A percentile compares a stretch with the other conserved stretches of the same genome.
phyloP scores from a whole-genome alignment of 2,113 vertebrate genomes.

The Thunnus maccoyii region DNA sequence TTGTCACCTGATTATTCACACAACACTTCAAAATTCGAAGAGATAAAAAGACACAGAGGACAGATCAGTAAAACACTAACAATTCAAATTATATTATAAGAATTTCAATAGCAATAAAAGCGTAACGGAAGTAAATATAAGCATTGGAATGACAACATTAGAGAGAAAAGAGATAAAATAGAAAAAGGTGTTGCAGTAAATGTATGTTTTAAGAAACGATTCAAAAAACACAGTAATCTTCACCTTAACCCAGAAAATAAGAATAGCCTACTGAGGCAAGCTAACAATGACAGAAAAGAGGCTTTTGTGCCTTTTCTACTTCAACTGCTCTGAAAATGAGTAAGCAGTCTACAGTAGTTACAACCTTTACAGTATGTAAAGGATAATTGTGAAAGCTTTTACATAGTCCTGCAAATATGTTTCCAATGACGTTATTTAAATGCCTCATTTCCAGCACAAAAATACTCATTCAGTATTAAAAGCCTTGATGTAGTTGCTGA shows the following conservation, averaged over 20 bases:
- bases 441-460: not conserved
- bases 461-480: not conserved
- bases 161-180: not conserved
- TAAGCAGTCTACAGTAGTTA: not conserved
- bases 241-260: not conserved
- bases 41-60: not conserved
- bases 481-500: not conserved
- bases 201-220: not conserved
- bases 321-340: not conserved
- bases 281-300: not conserved
- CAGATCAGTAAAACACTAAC: not conserved
- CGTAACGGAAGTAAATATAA: not conserved
- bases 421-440: not conserved
- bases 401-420: not conserved
- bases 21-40: not conserved
- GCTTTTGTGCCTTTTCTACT: not conserved
- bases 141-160: not conserved
- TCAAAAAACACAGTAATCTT: conserved; percentile 6
- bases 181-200: too few species aligned
- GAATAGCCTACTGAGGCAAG: not conserved
- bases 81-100: too few species aligned
- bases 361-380: not conserved
- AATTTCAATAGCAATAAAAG: not conserved
- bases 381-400: too few species aligned
- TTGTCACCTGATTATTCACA: not conserved